These are phyloP conservation scores for Myopa testacea DNA, from an alignment of 2,888 invertebrate genomes.

Conservation along the genomic window DNA sequence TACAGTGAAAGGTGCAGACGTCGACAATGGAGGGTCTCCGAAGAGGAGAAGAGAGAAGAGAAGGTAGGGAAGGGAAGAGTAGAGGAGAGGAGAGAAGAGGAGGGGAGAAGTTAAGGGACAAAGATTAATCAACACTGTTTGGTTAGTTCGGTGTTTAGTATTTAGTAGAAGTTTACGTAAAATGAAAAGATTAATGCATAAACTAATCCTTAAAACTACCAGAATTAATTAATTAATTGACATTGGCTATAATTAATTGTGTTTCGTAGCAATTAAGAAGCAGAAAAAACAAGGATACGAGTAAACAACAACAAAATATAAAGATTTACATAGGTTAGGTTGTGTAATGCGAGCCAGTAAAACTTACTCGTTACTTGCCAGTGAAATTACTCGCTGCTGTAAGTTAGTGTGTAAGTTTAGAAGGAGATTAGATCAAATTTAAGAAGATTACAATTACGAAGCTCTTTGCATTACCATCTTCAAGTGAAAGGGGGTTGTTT, in stretches of 20 bases:
- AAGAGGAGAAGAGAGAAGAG: background rate
- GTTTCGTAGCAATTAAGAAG: too few species aligned
- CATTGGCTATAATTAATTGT: too few species aligned
- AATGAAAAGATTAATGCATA: background rate
- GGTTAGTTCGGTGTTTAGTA: slow-evolving; percentile 61
- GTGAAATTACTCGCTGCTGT: background rate
- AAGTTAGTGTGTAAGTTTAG: background rate
- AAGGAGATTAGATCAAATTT: background rate
- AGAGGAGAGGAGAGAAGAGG: background rate
- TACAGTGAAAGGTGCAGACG: slow-evolving; percentile 72
- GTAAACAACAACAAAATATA: too few species aligned
- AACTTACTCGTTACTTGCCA: background rate
- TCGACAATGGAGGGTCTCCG: too few species aligned
- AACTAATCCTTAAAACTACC: too few species aligned
- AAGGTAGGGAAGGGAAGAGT: background rate
- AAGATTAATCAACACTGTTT: slow-evolving; percentile 48
- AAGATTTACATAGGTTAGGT: background rate
- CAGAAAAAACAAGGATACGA: too few species aligned
- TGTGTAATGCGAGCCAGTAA: background rate
- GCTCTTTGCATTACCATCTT: background rate
- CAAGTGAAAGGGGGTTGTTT: too few species aligned
- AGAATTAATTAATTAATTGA: too few species aligned
- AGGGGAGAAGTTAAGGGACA: background rate
- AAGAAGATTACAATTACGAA: background rate
- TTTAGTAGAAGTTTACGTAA: background rate